These are phyloP conservation scores for Crocuta crocuta DNA, from an alignment of 2,113 vertebrate species.

Conservation along the genomic window DNA sequence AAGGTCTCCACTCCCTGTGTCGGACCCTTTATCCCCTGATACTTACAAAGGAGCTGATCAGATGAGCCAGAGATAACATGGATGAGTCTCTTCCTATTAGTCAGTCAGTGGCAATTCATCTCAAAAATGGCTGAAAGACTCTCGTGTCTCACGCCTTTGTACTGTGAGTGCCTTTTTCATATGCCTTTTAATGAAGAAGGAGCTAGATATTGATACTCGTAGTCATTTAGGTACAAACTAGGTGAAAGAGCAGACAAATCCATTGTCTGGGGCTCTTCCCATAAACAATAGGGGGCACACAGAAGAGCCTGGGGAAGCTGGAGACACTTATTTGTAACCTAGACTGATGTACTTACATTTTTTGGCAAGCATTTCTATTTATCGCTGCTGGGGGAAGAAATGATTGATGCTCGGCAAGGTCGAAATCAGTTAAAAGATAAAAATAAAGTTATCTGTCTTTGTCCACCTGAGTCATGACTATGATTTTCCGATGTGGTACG, in stretches of 20 bases:
- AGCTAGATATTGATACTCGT: not conserved
- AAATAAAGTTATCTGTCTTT: not conserved
- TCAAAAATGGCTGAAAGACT: not conserved
- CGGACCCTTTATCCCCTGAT: not conserved
- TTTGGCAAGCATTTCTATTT: not conserved
- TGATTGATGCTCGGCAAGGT: not conserved
- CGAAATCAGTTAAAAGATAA: slow-evolving; percentile 13
- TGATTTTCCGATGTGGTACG: not conserved
- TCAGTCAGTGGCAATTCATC: not conserved
- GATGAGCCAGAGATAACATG: not conserved
- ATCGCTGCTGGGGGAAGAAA: not conserved
- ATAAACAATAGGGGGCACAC: not conserved
- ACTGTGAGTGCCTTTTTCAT: not conserved
- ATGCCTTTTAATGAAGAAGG: not conserved
- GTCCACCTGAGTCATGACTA: not conserved
- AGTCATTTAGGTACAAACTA: not conserved
- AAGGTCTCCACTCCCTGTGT: not conserved
- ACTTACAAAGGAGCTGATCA: not conserved
- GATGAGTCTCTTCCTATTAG: not conserved
- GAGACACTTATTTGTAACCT: not conserved
- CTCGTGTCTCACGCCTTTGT: not conserved
- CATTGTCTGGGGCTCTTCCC: not conserved
- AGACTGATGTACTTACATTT: not conserved
- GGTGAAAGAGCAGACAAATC: not conserved
- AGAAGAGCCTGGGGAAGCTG: not conserved